Percentiles rank a stretch among this genome's conserved stretches.
phyloP scores from a whole-genome alignment of 2,113 vertebrate genomes.

The Bothrops jararaca region DNA sequence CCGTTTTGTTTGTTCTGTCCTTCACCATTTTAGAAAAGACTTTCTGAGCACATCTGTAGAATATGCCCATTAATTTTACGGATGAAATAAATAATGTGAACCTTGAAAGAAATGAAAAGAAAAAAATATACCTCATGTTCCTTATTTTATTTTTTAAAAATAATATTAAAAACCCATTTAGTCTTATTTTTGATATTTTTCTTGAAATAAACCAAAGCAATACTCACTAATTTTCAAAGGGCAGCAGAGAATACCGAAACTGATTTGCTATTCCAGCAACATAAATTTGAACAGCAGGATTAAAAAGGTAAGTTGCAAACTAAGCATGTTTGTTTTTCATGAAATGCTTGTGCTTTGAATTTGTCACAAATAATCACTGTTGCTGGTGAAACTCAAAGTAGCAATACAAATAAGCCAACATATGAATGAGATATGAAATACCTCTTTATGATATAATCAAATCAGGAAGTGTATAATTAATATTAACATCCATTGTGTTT shows the following conservation, averaged over 20 bases:
- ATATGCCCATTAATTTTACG: conserved; percentile 53
- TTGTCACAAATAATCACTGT: conserved; percentile 39
- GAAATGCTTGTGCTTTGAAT: conserved; percentile 47
- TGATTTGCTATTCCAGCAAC: conserved; percentile 61
- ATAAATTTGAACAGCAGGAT: conserved; percentile 57
- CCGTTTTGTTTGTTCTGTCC: conserved; percentile 26
- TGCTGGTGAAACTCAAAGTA: neutral
- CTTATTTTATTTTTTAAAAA: conserved; percentile 52
- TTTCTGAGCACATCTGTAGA: conserved; percentile 62
- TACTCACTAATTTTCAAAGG: conserved; percentile 71
- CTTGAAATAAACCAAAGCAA: conserved; percentile 81
- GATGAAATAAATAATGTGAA: conserved; percentile 52
- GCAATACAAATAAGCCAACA: neutral
- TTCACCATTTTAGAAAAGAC: conserved; percentile 60
- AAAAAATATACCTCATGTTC: conserved; percentile 58
- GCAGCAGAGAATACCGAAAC: conserved; percentile 69
- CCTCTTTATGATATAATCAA: neutral
- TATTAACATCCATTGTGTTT: neutral
- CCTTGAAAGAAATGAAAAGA: conserved; percentile 55
- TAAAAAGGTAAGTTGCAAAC: conserved; percentile 71
- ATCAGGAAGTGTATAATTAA: neutral
- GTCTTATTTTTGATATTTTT: conserved; percentile 75
- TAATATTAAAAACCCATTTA: conserved; percentile 61
- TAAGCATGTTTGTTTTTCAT: conserved; percentile 53
- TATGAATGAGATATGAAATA: neutral